phyloP scores from a whole-genome alignment of 2,888 invertebrate species.

The Acrobasis suavella region DNA sequence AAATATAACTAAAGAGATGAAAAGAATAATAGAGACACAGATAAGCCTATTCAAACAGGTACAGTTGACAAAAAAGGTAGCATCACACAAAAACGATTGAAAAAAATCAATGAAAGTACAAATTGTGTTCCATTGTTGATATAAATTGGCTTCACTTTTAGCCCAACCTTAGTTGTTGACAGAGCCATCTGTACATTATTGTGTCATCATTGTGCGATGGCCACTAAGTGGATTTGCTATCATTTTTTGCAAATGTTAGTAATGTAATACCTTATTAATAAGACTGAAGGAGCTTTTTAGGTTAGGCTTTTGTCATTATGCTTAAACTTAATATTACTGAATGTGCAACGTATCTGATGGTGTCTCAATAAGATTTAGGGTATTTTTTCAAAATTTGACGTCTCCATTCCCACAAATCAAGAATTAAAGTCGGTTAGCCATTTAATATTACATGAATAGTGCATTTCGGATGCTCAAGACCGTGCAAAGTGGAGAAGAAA shows the following conservation, averaged over 20 bases:
- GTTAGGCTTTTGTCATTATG: too few species aligned
- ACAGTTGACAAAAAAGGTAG: constrained; percentile 17
- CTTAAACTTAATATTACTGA: too few species aligned
- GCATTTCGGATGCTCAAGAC: too few species aligned
- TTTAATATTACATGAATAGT: too few species aligned
- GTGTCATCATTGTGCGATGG: not conserved
- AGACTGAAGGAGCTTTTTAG: too few species aligned
- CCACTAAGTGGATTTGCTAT: not conserved
- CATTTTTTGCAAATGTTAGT: not conserved
- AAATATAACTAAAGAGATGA: constrained; percentile 8
- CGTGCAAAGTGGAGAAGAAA: too few species aligned
- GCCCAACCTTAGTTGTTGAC: constrained; percentile 3
- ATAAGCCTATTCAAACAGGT: constrained; percentile 7
- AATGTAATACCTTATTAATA: too few species aligned
- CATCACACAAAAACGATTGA: constrained; percentile 7
- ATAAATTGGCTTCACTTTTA: constrained; percentile 24
- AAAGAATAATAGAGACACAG: constrained; percentile 8
- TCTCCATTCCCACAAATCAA: too few species aligned
- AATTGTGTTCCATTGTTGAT: constrained; percentile 19
- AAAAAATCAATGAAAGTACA: constrained; percentile 14
- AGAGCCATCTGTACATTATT: constrained; percentile 9
- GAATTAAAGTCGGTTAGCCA: too few species aligned
- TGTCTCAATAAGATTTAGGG: too few species aligned
- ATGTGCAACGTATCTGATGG: too few species aligned
- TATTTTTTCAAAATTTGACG: too few species aligned